Evolutionary conservation across 2,888 invertebrate genomes (phyloP).

Genomic region (Venustoraphidia nigricollis): DNA sequence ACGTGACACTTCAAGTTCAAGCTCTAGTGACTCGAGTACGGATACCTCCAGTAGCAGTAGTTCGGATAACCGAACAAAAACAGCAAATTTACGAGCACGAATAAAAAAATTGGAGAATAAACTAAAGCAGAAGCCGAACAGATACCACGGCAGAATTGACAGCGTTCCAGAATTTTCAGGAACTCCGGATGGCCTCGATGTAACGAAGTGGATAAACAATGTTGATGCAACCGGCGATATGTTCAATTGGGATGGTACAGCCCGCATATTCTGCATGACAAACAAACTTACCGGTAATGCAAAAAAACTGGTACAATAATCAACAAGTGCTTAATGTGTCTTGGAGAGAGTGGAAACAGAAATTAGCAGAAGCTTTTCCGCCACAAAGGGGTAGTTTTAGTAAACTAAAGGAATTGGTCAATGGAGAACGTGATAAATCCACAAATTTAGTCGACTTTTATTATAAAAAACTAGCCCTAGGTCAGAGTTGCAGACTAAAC

Average conservation of each 20-base stretch:
- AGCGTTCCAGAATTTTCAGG: not conserved
- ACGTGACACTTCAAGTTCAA: no score
- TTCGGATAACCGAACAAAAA: no score
- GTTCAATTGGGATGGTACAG: constrained; percentile 6
- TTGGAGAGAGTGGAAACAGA: no score
- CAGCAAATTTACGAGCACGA: no score
- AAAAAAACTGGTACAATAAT: constrained; percentile 5
- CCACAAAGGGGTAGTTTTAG: not conserved
- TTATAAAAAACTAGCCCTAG: constrained; percentile 6
- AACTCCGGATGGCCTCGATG: not conserved
- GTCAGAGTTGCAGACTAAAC: constrained; percentile 6
- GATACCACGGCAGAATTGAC: not conserved
- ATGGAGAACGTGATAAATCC: not conserved
- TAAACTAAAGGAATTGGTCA: constrained; percentile 1
- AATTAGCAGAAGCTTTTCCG: no score
- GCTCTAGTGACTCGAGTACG: no score
- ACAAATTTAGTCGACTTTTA: constrained; percentile 6
- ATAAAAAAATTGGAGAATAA: not conserved
- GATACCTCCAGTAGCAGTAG: no score
- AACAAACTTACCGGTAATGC: constrained; percentile 4
- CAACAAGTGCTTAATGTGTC: constrained; percentile 1
- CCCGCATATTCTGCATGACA: constrained; percentile 4
- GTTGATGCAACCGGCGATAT: constrained; percentile 6
- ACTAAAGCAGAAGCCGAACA: not conserved
- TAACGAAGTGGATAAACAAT: constrained; percentile 4